Percentiles rank a stretch among this genome's conserved stretches.
These are phyloP conservation scores for Troides helena DNA, from an alignment of 2,888 invertebrate species.

Conservation along the genomic window DNA sequence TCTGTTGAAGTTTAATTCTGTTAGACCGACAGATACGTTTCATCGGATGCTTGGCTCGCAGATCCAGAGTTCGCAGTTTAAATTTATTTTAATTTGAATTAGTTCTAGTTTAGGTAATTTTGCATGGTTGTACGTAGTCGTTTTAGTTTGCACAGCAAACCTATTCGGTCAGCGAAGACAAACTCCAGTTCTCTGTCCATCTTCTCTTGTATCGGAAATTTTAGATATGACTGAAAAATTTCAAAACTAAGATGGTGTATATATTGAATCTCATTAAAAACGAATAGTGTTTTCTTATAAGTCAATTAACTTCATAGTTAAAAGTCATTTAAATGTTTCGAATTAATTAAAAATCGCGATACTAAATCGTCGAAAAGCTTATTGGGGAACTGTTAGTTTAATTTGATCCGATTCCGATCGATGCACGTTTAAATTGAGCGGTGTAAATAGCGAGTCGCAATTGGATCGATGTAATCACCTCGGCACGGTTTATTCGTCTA, in stretches of 20 bases:
- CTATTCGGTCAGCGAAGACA: no score
- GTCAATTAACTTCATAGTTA: not conserved
- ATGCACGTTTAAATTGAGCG: conserved; percentile 11
- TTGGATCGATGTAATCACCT: conserved; percentile 38
- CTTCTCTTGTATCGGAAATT: no score
- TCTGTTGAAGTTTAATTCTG: no score
- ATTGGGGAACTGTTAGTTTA: conserved; percentile 12
- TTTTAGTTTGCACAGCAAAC: no score
- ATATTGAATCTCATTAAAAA: not conserved
- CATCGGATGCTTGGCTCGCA: no score
- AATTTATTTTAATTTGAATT: no score
- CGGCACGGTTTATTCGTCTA: conserved; percentile 48
- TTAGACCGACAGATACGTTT: no score
- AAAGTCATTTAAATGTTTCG: not conserved
- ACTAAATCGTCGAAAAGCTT: not conserved
- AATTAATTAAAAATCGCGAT: not conserved
- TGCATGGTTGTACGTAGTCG: no score
- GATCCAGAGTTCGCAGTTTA: no score
- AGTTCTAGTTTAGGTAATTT: no score
- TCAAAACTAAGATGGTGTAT: not conserved
- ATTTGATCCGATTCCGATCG: not conserved
- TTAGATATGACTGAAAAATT: not conserved
- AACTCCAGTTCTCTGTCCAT: no score
- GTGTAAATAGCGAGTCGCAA: conserved; percentile 13
- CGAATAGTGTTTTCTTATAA: not conserved